Evolutionary conservation across 2,113 vertebrate species (phyloP), one percentile per base, ranked within the genome.

Genomic region (Nibea albiflora): DNA sequence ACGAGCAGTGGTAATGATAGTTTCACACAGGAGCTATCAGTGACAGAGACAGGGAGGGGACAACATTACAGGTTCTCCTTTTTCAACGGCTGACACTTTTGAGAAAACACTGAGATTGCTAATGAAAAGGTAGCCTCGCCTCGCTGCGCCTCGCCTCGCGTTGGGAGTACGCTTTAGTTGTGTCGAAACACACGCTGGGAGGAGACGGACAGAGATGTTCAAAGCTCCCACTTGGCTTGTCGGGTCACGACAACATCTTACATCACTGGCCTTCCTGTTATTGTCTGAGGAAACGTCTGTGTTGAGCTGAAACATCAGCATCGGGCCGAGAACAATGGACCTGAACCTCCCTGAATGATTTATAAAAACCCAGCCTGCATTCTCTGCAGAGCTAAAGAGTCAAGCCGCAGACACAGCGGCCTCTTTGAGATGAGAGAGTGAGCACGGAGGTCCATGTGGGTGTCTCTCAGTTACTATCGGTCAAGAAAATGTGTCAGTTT

Each of bases 251-350:
- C 75, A 49, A 80, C 83, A 87, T 87, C 71, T 72, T 49, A 80
- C 84, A 78, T 88, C 73, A 63, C 74, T 8, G 82, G 58, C 47
- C 58, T 91, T 91, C 90, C 88, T 92, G 90, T 90, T 90, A 64
- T 90, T 87, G 80, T 90, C 19, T 5, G 39, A 79, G 88, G 88
- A 90, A 35, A 88, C 88, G 70, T 73, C 75, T 76, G 49, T 28
- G 68, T 71, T 75, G 79, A 88, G 73, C 6, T n/a, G n/a, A 53
- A 46, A 11, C 15, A 12, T 14, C 20, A 52, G 47, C 19, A 16
- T n/a, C 60, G 24, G 0, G 17, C 60, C 4, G 62, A 70, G 76
- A 86, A 88, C 77, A 89, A 89, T 89, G 77, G 72, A 61, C 42
- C 20, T 26, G 60, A 84, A 73, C 53, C 39, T 62, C 0, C 19